A percentile compares a stretch with the other conserved stretches of the same genome.
Conservation (phyloP, 2,797 vertebrate species). For the Melanotaenia pygmaea region DNA sequence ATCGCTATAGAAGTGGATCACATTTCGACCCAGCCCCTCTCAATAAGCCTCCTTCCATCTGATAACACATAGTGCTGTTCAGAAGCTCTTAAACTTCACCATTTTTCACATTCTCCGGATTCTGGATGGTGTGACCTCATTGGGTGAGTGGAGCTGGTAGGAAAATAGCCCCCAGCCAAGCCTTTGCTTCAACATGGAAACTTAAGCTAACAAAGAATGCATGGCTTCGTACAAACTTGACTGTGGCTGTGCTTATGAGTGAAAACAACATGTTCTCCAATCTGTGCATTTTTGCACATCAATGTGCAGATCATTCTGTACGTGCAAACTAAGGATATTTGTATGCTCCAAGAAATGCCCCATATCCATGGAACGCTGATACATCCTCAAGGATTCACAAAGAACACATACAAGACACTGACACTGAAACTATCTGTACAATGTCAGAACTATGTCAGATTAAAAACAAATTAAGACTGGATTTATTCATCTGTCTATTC, state of each 20-base stretch:
- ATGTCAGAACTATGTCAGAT: neutral
- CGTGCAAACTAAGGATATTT: constrained; percentile 18
- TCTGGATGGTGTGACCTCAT: constrained; percentile 80
- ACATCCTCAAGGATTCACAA: neutral
- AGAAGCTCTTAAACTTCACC: constrained; percentile 73
- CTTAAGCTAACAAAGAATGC: constrained; percentile 79
- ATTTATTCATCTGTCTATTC: neutral
- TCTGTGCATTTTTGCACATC: constrained; percentile 29
- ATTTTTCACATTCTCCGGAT: constrained; percentile 79
- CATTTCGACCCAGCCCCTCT: constrained; percentile 48
- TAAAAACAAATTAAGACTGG: neutral
- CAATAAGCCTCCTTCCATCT: constrained; percentile 66
- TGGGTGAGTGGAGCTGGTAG: constrained; percentile 71
- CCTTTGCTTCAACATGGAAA: constrained; percentile 80
- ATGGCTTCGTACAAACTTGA: constrained; percentile 79
- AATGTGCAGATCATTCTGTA: constrained; percentile 29
- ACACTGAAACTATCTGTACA: neutral
- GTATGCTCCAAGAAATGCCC: neutral
- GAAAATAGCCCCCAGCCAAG: constrained; percentile 76
- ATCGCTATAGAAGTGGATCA: constrained; percentile 47
- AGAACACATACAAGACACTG: neutral
- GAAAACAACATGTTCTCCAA: constrained; percentile 71
- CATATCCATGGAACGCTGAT: neutral
- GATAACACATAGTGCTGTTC: constrained; percentile 70
- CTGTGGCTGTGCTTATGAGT: constrained; percentile 62